phyloP scores from a whole-genome alignment of 2,888 invertebrate species.

The Seira ritae region DNA sequence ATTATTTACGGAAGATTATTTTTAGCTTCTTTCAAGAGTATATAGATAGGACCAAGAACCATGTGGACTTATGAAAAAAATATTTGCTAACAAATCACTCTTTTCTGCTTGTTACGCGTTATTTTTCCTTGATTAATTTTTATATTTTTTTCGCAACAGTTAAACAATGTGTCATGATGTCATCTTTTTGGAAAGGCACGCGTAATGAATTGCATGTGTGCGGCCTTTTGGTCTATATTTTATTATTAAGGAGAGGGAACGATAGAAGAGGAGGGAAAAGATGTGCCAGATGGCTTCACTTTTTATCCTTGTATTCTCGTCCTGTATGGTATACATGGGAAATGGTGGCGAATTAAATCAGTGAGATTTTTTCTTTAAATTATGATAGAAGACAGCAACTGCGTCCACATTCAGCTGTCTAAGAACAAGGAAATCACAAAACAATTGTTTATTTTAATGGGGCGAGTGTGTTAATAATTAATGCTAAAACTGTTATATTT shows the following conservation, averaged over 20 bases:
- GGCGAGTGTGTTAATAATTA: background rate
- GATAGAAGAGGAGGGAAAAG: background rate
- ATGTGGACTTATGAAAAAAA: background rate
- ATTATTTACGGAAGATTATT: conserved; percentile 25
- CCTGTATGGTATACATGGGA: background rate
- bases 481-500: too few relatives aligned
- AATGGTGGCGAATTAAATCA: conserved; percentile 42
- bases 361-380: conserved; percentile 27
- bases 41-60: background rate
- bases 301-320: conserved; percentile 24
- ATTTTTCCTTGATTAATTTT: conserved; percentile 29
- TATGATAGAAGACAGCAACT: conserved; percentile 50
- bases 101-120: background rate
- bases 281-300: conserved; percentile 48
- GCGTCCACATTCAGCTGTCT: conserved; percentile 6
- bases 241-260: background rate
- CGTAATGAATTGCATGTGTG: conserved; percentile 7
- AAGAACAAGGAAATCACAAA: background rate
- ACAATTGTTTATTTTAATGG: background rate
- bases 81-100: background rate
- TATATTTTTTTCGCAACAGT: conserved; percentile 8
- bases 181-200: conserved; percentile 18
- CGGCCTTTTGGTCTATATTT: background rate
- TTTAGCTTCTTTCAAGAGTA: conserved; percentile 23
- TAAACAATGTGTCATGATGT: conserved; percentile 43